These are phyloP conservation scores for Callithrix jacchus DNA, from an alignment of 2,113 vertebrate species.

Conservation along the genomic window DNA sequence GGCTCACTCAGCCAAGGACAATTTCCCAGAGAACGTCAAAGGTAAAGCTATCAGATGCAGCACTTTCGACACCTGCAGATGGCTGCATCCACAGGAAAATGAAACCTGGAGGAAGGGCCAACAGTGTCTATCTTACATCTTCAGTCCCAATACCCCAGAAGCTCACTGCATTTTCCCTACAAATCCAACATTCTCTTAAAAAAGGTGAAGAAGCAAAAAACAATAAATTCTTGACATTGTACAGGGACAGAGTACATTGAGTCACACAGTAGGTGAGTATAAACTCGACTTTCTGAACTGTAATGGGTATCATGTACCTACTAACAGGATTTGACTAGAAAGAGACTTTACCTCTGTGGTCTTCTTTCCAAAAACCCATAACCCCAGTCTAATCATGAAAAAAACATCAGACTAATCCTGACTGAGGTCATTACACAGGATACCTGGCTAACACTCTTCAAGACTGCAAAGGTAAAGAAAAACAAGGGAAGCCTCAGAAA, in stretches of 20 bases:
- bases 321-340: neutral
- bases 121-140: neutral
- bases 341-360: neutral
- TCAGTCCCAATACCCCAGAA: neutral
- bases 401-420: neutral
- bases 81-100: neutral
- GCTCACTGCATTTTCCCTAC: neutral
- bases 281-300: neutral
- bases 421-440: neutral
- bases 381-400: neutral
- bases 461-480: neutral
- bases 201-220: neutral
- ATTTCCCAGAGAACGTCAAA: neutral
- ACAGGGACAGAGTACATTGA: neutral
- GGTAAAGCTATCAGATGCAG: neutral
- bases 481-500: neutral
- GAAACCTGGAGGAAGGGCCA: neutral
- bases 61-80: neutral
- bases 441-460: neutral
- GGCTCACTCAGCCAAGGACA: neutral
- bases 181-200: neutral
- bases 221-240: neutral
- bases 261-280: neutral
- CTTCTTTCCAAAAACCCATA: neutral
- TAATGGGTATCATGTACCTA: neutral